Evolutionary conservation across 2,113 vertebrate species (phyloP).

Genomic region (Tetraodon nigroviridis): DNA sequence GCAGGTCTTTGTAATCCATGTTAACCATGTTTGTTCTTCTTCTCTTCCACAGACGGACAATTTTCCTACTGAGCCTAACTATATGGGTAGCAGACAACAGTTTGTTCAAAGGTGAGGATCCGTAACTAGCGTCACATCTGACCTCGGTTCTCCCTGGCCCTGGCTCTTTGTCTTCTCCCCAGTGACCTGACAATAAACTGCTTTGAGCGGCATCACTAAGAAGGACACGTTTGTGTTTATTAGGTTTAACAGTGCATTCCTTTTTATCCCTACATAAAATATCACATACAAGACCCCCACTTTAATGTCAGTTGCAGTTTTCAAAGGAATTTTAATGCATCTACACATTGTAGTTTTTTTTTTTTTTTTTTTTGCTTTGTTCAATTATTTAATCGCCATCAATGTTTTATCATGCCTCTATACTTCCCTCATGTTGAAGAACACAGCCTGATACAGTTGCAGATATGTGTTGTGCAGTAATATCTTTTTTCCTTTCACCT

Average conservation of each 20-base stretch:
- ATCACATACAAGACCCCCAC: slow-evolving; percentile 26
- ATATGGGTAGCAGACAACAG: slow-evolving; percentile 99
- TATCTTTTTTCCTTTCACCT: background rate
- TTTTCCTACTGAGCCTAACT: slow-evolving; percentile 99
- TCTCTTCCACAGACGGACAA: slow-evolving; percentile 94
- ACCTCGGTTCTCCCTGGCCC: slow-evolving; percentile 28
- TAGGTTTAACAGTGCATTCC: slow-evolving; percentile 51
- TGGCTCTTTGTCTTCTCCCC: slow-evolving; percentile 4
- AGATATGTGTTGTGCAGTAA: slow-evolving; percentile 1
- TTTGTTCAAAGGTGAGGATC: slow-evolving; percentile 99
- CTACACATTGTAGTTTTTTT: slow-evolving; percentile 10
- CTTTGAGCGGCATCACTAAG: background rate
- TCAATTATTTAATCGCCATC: slow-evolving; percentile 21
- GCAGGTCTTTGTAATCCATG: slow-evolving; percentile 81
- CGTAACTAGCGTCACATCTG: slow-evolving; percentile 29
- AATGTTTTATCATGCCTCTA: slow-evolving; percentile 12
- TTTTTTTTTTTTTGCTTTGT: slow-evolving; percentile 18
- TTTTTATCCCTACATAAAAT: slow-evolving; percentile 50
- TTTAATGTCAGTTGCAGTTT: slow-evolving; percentile 53
- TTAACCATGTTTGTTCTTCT: slow-evolving; percentile 75
- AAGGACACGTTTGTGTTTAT: slow-evolving; percentile 16
- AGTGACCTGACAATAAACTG: slow-evolving; percentile 28
- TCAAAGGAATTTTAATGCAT: slow-evolving; percentile 19
- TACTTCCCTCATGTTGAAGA: background rate
- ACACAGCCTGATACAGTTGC: background rate